Percentiles rank a stretch among this genome's conserved stretches.
These are phyloP conservation scores for Galeopsomyia nigrocyanea DNA, from an alignment of 2,888 invertebrate species.

Conservation along the genomic window DNA sequence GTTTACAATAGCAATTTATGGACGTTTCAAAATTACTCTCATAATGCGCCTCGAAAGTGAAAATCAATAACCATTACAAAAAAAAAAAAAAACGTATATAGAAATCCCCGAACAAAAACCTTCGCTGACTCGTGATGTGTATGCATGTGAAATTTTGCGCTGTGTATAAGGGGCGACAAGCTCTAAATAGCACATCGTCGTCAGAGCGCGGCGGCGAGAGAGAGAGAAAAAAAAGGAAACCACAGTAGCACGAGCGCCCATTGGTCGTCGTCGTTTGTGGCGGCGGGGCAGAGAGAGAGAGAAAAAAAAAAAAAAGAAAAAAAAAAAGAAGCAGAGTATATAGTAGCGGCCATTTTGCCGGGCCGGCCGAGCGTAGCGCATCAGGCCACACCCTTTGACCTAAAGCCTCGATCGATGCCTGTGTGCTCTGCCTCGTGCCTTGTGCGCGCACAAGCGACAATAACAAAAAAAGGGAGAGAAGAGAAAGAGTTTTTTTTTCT, in stretches of 20 bases:
- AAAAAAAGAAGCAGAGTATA: neutral
- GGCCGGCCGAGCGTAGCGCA: slow-evolving; percentile 57
- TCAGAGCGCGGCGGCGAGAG: neutral
- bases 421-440: neutral
- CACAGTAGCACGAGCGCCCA: slow-evolving; percentile 1
- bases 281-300: slow-evolving; percentile 14
- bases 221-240: neutral
- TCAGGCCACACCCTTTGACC: slow-evolving; percentile 68
- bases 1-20: neutral
- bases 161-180: neutral
- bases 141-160: no score
- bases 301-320: neutral
- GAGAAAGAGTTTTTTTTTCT: no score
- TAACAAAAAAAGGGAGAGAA: no score
- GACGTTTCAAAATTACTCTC: neutral
- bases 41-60: neutral
- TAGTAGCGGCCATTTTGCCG: slow-evolving; percentile 45
- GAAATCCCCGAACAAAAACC: neutral
- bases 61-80: no score
- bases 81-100: slow-evolving; percentile 5
- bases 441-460: neutral
- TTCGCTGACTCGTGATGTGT: no score
- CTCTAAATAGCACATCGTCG: neutral
- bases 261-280: slow-evolving; percentile 20
- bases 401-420: slow-evolving; percentile 52